Percentiles rank a stretch among this genome's conserved stretches.
Conservation (phyloP, 1,140 invertebrate species). For the Anagrus nilaparvatae region DNA sequence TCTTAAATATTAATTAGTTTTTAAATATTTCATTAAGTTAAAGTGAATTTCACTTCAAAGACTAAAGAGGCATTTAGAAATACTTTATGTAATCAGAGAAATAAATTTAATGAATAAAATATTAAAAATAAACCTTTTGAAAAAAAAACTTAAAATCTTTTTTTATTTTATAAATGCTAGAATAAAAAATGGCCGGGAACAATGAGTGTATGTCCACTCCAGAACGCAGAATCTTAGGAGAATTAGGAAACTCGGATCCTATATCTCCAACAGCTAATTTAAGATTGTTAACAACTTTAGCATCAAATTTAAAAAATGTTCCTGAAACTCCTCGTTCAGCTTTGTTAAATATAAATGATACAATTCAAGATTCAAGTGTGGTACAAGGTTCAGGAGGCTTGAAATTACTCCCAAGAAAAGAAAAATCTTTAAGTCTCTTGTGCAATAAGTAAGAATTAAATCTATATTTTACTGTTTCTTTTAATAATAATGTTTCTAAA, state of each 20-base stretch:
- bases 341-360: background rate
- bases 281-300: slow-evolving; percentile 47
- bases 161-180: no score
- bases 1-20: no score
- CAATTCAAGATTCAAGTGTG: background rate
- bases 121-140: no score
- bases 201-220: slow-evolving; percentile 32
- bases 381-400: slow-evolving; percentile 9
- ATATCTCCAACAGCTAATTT: slow-evolving; percentile 48
- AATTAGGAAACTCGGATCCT: slow-evolving; percentile 41
- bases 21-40: no score
- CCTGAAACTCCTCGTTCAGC: slow-evolving; percentile 16
- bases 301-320: slow-evolving; percentile 38
- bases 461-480: slow-evolving; percentile 1
- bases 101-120: no score
- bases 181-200: slow-evolving; percentile 11
- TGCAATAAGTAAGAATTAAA: slow-evolving; percentile 44
- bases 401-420: slow-evolving; percentile 38
- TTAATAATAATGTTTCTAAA: slow-evolving; percentile 12
- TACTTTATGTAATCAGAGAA: no score
- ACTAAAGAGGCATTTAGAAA: no score
- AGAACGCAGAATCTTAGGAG: slow-evolving; percentile 43
- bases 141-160: no score
- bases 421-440: slow-evolving; percentile 47
- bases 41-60: no score